phyloP scores from a whole-genome alignment of 2,888 invertebrate genomes.

The Pseudolycoriella hygida region DNA sequence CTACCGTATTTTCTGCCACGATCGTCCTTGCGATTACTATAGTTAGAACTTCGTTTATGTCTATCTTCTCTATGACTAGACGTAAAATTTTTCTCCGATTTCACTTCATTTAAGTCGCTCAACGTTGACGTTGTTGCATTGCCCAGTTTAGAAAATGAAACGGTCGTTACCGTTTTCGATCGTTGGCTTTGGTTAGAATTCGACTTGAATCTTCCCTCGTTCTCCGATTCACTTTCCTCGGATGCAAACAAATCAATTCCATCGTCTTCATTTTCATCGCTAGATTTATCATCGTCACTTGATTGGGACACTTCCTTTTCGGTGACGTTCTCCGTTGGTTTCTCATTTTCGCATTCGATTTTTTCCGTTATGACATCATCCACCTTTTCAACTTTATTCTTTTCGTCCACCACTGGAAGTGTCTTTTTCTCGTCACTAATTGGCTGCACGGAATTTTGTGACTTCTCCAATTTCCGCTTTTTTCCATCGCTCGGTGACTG shows the following conservation, averaged over 20 bases:
- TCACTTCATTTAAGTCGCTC: slow-evolving; percentile 11
- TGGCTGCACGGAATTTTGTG: too few species aligned
- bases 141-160: slow-evolving; percentile 13
- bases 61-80: background rate
- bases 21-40: slow-evolving; percentile 4
- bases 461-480: background rate
- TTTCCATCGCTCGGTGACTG: background rate
- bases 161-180: slow-evolving; percentile 8
- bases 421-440: too few species aligned
- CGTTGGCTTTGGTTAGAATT: slow-evolving; percentile 10
- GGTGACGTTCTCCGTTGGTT: slow-evolving; percentile 5
- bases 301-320: slow-evolving; percentile 9
- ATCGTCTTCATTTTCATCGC: slow-evolving; percentile 11
- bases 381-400: background rate
- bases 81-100: background rate
- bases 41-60: slow-evolving; percentile 1
- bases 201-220: slow-evolving; percentile 15
- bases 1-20: slow-evolving; percentile 6
- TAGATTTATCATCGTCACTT: slow-evolving; percentile 6
- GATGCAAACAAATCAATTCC: slow-evolving; percentile 14
- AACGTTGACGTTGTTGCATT: slow-evolving; percentile 9
- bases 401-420: too few species aligned
- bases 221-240: slow-evolving; percentile 15
- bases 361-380: background rate
- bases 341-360: background rate